Base-by-base conservation (phyloP, 2,888 invertebrate species). In the Frankliniella intonsa region DNA sequence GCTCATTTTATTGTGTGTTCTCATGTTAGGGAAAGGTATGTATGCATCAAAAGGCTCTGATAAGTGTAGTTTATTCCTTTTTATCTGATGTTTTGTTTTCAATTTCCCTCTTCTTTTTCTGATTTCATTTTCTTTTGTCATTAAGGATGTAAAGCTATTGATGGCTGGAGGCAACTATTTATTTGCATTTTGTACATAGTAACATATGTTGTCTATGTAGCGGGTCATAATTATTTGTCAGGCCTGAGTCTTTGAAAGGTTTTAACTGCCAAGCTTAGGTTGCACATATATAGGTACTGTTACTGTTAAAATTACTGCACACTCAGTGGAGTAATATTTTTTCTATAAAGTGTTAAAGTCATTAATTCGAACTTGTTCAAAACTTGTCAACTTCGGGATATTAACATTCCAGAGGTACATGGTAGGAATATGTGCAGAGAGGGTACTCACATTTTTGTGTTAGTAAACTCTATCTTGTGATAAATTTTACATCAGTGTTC, bases 401-500 rank as follows among this genome's bases (percentile, higher is more conserved):
- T 76, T 25, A 76, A 76, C 69, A 76, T 76, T 76, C 69, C 69
- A 76, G 69, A 76, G 69, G 22, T 76, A 22, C 25, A 76, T 76
- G 69, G 25, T 76, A 76, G 69, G 69, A 76, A 76, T 76, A 76
- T 76, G 69, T 76, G 69, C 69, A 76, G 69, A 76, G 69, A 76
- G 69, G 69, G 69, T 76, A 76, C 69, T 76, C 69, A 76, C 69
- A 76, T 76, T 76, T 76, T 76, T 76, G 69, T 76, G 69, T 76
- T 10, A 76, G 69, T 76, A 76, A 25, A 76, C 69, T 76, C 69
- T 76, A 25, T 76, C 69, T 76, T 76, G 69, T 76, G 69, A 76
- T 76, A 76, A 76, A 76, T 76, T 76, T 76, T 76, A 76, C 69
- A 76, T 76, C 69, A 76, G 69, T 76, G 69, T 76, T 76, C 69